Base-by-base conservation (phyloP, 1,140 invertebrate genomes). In the Lasioglossum baleicum region DNA sequence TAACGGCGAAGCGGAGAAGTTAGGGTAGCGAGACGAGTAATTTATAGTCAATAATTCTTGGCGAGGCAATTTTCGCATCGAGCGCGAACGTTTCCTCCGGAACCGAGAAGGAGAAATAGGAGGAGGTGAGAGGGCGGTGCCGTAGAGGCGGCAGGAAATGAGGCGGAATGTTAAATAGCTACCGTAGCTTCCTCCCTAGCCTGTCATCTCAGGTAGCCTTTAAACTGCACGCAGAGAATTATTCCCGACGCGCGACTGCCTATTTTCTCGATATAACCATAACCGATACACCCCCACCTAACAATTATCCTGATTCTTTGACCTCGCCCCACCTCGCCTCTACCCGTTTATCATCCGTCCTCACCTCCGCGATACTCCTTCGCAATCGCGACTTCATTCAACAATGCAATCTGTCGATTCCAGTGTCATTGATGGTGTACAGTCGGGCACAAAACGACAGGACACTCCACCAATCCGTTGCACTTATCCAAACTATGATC, bases 11-110 rank as follows among this genome's bases (percentile, higher is more conserved):
- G 75, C 75, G 69, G 63, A 72, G 84, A 88, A 79, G 83, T 68
- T 78, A 79, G 85, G 83, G 82, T 85, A 83, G 87, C 83, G 79
- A 87, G 78, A 85, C 81, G 80, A 88, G 88, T 90, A 90, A 91
- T 91, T 91, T 91, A 90, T 91, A 88, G 90, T 90, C 90, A 87
- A 90, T 91, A 91, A 91, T 90, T 91, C 89, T 89, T 88, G 79
- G 73, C 82, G 76, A 83, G 84, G 90, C 88, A 91, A 91, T 91
- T 91, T 91, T 91, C 90, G 83, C 90, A 89, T 89, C 85, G 86
- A 84, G 83, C 83, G 88, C 68, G 80, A 86, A 85, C 89, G 84
- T 87, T 88, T 89, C 83, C 84, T 83, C 67, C 75, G 84, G 73
- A 73, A 82, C 81, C 44, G 51, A 68, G 63, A 75, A 81, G 74